Base-by-base conservation (phyloP, 2,113 vertebrate species). In the Erythrolamprus reginae region DNA sequence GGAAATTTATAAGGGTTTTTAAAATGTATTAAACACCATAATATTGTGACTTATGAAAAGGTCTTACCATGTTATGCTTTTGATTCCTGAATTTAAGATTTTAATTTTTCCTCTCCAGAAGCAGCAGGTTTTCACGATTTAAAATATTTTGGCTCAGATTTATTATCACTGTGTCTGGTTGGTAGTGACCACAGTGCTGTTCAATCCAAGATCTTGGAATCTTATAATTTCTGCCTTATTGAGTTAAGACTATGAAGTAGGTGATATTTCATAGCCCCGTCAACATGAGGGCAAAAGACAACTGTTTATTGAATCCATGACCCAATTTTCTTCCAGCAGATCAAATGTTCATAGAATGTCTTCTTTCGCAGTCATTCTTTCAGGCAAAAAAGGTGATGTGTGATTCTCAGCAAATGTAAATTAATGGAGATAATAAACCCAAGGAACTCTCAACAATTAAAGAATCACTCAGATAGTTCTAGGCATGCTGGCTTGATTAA, bases 331-430 rank as follows among this genome's bases (percentile, higher is more conserved):
- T 83, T 8, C 42, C 90, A 26, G 1, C 17, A 94, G 50, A 91
- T 90, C 92, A 95, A 90, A 90, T 93, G 91, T 94, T 95, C 94
- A 90, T 88, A 92, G 89, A 90, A 86, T 4, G 88, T 93, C 23
- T n/a, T 47, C 28, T n/a, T 88, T 88, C 0, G 89, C 84, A 91
- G 50, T 92, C 85, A 45, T 91, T 91, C 56, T 28, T 91, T 94
- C 91, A 38, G 82, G 55, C 90, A 94, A 94, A 21, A n/a, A 58
- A 93, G 93, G 77, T 92, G 19, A 50, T n/a, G 51, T 84, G 53
- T 89, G 89, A 89, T 94, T 93, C 92, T 86, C 94, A 95, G 47
- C 84, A 92, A 92, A 53, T 90, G 84, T 92, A 92, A 70, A 93
- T 47, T 6, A 47, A 47, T 5, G 47, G 47, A 47, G 47, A 47